phyloP scores from a whole-genome alignment of 2,888 invertebrate species.

The Hirtodrosophila confusa region DNA sequence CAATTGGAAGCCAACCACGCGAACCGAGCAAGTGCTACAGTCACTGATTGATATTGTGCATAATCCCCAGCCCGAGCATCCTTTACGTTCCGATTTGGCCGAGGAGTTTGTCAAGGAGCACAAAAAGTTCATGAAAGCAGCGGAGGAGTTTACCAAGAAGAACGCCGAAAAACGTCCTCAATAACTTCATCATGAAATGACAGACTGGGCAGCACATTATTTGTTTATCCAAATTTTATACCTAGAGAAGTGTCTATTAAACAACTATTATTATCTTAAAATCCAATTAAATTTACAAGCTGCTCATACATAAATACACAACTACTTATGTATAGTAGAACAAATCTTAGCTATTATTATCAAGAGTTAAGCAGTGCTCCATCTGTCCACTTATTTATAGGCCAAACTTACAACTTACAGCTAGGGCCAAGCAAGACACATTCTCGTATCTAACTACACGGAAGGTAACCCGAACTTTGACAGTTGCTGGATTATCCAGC shows the following conservation, averaged over 20 bases:
- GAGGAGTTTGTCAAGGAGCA: slow-evolving; percentile 98
- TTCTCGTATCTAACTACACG: too few relatives aligned
- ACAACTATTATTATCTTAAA: slow-evolving; percentile 1
- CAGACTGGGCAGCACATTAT: slow-evolving; percentile 6
- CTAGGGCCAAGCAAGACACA: background rate
- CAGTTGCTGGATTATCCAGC: too few relatives aligned
- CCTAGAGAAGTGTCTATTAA: slow-evolving; percentile 6
- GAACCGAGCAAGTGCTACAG: slow-evolving; percentile 99
- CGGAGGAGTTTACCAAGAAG: slow-evolving; percentile 99
- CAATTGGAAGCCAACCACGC: slow-evolving; percentile 99
- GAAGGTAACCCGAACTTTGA: too few relatives aligned
- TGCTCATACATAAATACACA: background rate
- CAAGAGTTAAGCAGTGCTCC: background rate
- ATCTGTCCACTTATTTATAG: slow-evolving; percentile 19
- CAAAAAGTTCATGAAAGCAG: slow-evolving; percentile 98
- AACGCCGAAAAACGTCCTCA: slow-evolving; percentile 97
- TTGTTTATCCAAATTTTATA: slow-evolving; percentile 23
- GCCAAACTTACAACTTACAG: slow-evolving; percentile 19
- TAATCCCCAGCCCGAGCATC: slow-evolving; percentile 99
- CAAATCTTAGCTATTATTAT: background rate
- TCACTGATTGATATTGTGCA: slow-evolving; percentile 98
- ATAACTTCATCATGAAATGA: slow-evolving; percentile 65
- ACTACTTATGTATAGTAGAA: background rate
- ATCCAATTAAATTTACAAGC: slow-evolving; percentile 20
- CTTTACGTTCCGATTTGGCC: slow-evolving; percentile 97